phyloP scores from a whole-genome alignment of 2,797 vertebrate species.

The Morus bassanus region DNA sequence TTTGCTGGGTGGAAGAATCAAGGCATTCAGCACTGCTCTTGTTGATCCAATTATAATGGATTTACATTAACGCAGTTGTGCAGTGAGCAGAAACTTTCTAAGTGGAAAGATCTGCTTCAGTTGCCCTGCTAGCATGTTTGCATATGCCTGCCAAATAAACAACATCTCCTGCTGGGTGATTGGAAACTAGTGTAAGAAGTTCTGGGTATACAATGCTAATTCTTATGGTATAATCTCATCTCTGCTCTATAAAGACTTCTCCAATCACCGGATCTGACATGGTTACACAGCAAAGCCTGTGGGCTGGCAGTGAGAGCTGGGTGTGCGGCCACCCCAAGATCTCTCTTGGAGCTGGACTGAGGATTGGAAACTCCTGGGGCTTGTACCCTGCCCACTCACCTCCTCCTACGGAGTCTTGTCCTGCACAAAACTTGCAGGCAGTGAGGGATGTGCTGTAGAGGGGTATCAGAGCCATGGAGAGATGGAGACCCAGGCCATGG shows the following conservation, averaged over 20 bases:
- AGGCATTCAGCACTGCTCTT: not conserved
- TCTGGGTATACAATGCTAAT: not conserved
- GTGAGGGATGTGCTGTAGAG: not conserved
- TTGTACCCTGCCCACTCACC: not conserved
- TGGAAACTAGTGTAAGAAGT: not conserved
- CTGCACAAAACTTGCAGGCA: not conserved
- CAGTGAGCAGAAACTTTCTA: not conserved
- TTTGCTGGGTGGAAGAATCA: not conserved
- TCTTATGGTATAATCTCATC: not conserved
- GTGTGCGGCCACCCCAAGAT: rapidly evolving
- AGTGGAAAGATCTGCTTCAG: not conserved
- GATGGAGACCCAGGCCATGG: not conserved
- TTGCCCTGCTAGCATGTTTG: not conserved
- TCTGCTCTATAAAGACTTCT: not conserved
- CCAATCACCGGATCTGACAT: not conserved
- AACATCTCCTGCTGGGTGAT: not conserved
- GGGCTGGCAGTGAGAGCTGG: not conserved
- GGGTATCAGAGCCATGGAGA: not conserved
- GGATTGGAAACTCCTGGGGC: not conserved
- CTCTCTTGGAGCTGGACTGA: not conserved
- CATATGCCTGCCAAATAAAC: constrained; percentile 2
- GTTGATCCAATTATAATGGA: not conserved
- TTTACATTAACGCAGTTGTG: not conserved
- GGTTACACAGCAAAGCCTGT: not conserved
- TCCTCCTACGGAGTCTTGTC: not conserved